Evolutionary conservation across 2,113 vertebrate species (phyloP).

Genomic region (Thamnaconus septentrionalis): DNA sequence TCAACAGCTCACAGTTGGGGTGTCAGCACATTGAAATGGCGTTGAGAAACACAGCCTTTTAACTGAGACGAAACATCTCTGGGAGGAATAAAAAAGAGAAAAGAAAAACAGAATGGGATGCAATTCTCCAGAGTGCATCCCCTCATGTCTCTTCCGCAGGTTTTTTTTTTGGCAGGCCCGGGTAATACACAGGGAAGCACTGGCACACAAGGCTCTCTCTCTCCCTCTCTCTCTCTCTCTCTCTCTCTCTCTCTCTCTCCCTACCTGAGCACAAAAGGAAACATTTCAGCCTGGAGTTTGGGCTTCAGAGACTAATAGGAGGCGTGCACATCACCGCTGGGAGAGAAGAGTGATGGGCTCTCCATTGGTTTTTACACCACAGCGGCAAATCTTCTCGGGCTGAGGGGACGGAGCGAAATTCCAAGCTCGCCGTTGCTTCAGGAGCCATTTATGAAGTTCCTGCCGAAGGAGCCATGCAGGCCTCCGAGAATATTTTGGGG

Average conservation of each 20-base stretch:
- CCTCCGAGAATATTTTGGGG: slow-evolving; percentile 53
- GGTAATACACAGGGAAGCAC: slow-evolving; percentile 66
- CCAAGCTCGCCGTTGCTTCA: slow-evolving; percentile 54
- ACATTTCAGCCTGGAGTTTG: slow-evolving; percentile 62
- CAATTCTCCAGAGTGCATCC: slow-evolving; percentile 70
- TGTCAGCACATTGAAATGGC: slow-evolving; percentile 70
- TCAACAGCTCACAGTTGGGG: slow-evolving; percentile 72
- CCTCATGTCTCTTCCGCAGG: slow-evolving; percentile 61
- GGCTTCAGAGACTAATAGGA: slow-evolving; percentile 62
- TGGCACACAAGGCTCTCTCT: slow-evolving; percentile 66
- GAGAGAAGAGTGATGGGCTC: slow-evolving; percentile 49
- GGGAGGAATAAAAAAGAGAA: slow-evolving; percentile 37
- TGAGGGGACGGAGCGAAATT: slow-evolving; percentile 47
- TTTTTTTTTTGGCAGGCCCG: slow-evolving; percentile 63
- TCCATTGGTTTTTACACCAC: slow-evolving; percentile 52
- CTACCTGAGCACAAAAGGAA: slow-evolving; percentile 70
- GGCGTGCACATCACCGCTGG: slow-evolving; percentile 51
- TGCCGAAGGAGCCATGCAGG: slow-evolving; percentile 24
- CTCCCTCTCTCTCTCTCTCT: slow-evolving; percentile 50
- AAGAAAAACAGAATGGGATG: slow-evolving; percentile 70
- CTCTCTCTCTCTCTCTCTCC: slow-evolving; percentile 45
- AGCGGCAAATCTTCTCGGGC: slow-evolving; percentile 50
- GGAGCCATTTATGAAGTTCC: slow-evolving; percentile 44
- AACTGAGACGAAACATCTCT: slow-evolving; percentile 70
- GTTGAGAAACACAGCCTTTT: slow-evolving; percentile 71